A percentile compares a stretch with the other conserved stretches of the same genome.
Conservation (phyloP, 1,140 invertebrate species). For the Steinernema khuongi region DNA sequence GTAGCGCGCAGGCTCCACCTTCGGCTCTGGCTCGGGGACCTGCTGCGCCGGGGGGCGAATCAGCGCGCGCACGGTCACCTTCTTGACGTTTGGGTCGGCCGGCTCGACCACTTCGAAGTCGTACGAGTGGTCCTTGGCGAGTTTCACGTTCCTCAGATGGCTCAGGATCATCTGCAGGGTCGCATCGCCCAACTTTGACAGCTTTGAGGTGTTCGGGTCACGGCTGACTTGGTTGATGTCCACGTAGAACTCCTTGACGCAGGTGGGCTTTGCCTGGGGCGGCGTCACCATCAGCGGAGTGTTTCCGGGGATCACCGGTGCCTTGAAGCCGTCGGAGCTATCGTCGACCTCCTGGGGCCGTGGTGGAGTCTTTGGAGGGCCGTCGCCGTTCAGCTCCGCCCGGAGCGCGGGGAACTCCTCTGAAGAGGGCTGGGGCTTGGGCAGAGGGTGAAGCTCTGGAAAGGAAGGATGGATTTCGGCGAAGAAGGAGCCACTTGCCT, state of each 20-base stretch:
- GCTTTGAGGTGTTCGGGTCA: neutral
- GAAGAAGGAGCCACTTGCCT: neutral
- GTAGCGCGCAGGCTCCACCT: neutral
- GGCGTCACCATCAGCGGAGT: neutral
- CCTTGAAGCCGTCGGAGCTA: neutral
- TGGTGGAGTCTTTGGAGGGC: neutral
- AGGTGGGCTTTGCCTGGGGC: neutral
- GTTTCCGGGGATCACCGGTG: neutral
- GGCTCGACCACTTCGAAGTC: neutral
- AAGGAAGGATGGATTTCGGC: neutral
- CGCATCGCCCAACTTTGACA: neutral
- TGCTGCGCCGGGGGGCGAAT: neutral
- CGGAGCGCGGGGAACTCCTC: neutral
- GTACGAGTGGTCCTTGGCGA: neutral
- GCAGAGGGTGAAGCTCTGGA: neutral
- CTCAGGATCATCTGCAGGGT: neutral
- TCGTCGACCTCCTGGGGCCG: neutral
- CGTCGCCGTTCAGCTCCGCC: neutral
- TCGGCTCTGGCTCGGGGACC: neutral
- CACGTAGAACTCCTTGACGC: neutral
- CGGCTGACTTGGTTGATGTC: neutral
- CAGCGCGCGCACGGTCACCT: neutral
- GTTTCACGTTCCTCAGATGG: neutral
- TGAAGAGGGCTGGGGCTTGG: neutral
- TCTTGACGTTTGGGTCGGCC: neutral